Percentiles rank a stretch among this genome's conserved stretches.
Conservation (phyloP, 1,140 invertebrate species). For the Sitobion miscanthi region DNA sequence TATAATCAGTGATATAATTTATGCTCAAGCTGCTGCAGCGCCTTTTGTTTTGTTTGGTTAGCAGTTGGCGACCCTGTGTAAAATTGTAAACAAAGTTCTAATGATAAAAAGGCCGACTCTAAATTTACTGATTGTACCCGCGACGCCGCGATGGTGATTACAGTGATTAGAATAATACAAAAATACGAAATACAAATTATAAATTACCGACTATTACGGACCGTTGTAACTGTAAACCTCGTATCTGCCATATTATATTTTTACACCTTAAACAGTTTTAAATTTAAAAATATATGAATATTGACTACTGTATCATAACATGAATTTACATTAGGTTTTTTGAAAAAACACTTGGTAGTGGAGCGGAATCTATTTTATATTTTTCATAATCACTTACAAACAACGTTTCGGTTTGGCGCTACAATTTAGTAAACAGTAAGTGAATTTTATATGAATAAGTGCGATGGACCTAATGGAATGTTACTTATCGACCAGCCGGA, state of each 20-base stretch:
- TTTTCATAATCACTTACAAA: not conserved
- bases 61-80: not conserved
- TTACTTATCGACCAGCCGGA: not conserved
- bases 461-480: not conserved
- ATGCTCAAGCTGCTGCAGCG: no score
- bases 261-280: not conserved
- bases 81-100: not conserved
- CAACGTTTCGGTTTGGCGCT: not conserved
- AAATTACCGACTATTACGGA: not conserved
- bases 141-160: not conserved
- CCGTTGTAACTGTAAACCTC: not conserved
- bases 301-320: not conserved
- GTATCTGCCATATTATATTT: not conserved
- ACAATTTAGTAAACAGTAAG: not conserved
- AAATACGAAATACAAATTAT: not conserved
- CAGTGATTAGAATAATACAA: not conserved
- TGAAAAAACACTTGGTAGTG: not conserved
- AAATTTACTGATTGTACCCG: not conserved
- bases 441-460: not conserved
- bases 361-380: not conserved
- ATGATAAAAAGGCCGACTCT: constrained; percentile 45
- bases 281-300: not conserved
- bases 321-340: not conserved
- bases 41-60: not conserved
- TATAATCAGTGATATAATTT: no score